Conservation (phyloP, 37 sponge, comb jelly and placozoan species). For the Lycopodina hypogea region DNA sequence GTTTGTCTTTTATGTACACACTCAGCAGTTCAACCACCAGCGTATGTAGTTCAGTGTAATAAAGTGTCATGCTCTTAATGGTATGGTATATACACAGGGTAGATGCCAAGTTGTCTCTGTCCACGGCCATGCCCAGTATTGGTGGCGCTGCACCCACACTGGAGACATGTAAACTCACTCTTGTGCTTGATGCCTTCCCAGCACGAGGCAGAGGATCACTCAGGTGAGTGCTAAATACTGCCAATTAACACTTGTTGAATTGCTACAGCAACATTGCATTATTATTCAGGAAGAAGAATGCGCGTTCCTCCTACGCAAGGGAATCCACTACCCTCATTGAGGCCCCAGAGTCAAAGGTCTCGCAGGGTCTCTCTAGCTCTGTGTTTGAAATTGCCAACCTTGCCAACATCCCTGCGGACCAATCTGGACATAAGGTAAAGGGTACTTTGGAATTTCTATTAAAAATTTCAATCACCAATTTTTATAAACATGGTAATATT, state of each 20-base stretch:
- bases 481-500: no score
- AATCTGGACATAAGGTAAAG: slow-evolving; percentile 62
- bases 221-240: background rate
- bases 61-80: no score
- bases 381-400: slow-evolving; percentile 51
- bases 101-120: slow-evolving; percentile 67
- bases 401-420: slow-evolving; percentile 65
- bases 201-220: slow-evolving; percentile 2
- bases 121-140: slow-evolving; percentile 84
- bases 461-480: no score
- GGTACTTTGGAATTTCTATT: background rate
- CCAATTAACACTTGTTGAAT: background rate
- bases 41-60: no score
- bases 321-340: slow-evolving; percentile 8
- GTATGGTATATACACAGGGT: slow-evolving; percentile 19
- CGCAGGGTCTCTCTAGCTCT: slow-evolving; percentile 63
- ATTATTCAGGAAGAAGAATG: slow-evolving; percentile 6
- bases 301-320: slow-evolving; percentile 8
- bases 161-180: slow-evolving; percentile 45
- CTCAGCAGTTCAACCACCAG: no score
- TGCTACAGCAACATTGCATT: background rate
- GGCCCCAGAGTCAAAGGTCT: slow-evolving; percentile 17
- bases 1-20: no score
- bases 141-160: slow-evolving; percentile 73
- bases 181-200: slow-evolving; percentile 30